These are phyloP conservation scores for Drosophila mayri DNA, from an alignment of 1,140 invertebrate species.

Conservation along the genomic window DNA sequence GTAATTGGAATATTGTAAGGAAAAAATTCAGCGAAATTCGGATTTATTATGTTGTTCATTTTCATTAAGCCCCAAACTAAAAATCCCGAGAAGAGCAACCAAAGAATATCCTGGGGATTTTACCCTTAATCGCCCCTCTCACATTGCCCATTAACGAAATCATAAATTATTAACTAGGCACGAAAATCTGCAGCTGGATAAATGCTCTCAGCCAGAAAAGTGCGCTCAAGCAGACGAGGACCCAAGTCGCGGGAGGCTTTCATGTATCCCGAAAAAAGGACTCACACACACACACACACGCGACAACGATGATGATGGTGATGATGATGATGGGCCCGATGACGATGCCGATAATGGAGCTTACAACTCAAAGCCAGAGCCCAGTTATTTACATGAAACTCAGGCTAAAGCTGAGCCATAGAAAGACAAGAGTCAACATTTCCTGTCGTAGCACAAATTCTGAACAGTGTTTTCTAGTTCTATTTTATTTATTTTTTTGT, in stretches of 20 bases:
- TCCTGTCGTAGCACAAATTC: conserved; percentile 15
- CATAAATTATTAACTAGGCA: conserved; percentile 66
- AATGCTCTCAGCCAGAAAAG: conserved; percentile 61
- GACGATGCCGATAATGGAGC: conserved; percentile 34
- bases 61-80: conserved; percentile 3
- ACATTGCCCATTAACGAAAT: conserved; percentile 53
- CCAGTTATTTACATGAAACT: conserved; percentile 56
- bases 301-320: conserved; percentile 1
- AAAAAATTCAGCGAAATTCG: neutral
- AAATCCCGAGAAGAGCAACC: neutral
- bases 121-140: conserved; percentile 33
- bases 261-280: conserved; percentile 24
- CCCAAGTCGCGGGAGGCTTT: conserved; percentile 18
- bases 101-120: conserved; percentile 27
- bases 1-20: conserved; percentile 13
- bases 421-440: conserved; percentile 33
- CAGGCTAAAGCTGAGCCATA: conserved; percentile 15
- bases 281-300: conserved; percentile 18
- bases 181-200: conserved; percentile 58
- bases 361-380: conserved; percentile 43
- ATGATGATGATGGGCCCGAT: conserved; percentile 29
- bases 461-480: conserved; percentile 26
- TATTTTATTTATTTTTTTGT: conserved; percentile 22
- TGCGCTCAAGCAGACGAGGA: conserved; percentile 48
- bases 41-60: conserved; percentile 12